phyloP scores from a whole-genome alignment of 23 tunicate genomes.

The Aplidium turbinatum region DNA sequence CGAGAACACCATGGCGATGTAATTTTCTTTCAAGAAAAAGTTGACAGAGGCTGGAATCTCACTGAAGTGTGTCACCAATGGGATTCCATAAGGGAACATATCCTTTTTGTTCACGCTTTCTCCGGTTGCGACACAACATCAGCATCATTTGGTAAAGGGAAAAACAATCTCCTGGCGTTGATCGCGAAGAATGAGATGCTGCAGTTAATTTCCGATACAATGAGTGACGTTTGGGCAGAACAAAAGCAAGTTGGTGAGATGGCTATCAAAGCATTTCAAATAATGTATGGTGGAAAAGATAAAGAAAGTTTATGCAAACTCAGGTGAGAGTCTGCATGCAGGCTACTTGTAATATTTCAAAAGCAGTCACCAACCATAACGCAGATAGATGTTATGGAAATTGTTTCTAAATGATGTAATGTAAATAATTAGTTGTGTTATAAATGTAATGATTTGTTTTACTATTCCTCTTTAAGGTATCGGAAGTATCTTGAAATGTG shows the following conservation, averaged over 20 bases:
- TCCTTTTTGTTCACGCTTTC: constrained; percentile 17
- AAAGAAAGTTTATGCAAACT: background rate
- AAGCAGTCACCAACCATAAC: background rate
- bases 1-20: constrained; percentile 3
- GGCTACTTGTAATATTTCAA: no score
- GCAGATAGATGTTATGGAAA: background rate
- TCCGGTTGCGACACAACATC: constrained; percentile 21
- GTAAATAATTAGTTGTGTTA: background rate
- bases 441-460: background rate
- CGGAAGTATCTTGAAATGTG: constrained; percentile 6
- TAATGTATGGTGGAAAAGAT: background rate
- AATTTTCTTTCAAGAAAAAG: background rate
- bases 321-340: no score
- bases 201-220: background rate
- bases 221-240: background rate
- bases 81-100: background rate
- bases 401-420: background rate
- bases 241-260: background rate
- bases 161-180: background rate
- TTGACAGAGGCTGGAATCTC: background rate
- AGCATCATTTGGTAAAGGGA: constrained; percentile 21
- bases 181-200: background rate
- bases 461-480: background rate
- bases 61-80: no score
- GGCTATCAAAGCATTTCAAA: background rate